Evolutionary conservation across 2,113 vertebrate genomes (phyloP).

Genomic region (Ptychochromis oligacanthus): DNA sequence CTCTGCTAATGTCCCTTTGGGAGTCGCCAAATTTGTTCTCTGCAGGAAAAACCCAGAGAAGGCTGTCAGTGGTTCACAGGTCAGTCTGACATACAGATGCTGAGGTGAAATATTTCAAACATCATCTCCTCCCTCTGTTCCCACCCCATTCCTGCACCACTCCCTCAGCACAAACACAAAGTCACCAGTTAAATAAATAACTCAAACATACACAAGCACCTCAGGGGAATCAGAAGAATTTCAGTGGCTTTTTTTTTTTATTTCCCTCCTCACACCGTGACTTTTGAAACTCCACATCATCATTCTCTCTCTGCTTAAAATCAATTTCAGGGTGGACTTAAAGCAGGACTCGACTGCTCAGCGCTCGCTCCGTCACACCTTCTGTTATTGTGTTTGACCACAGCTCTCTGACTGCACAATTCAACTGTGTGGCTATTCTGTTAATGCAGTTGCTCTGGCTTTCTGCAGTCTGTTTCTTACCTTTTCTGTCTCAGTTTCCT

Average conservation of each 20-base stretch:
- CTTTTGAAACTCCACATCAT: not conserved
- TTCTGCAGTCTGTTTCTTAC: not conserved
- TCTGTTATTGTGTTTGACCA: conserved; percentile 6
- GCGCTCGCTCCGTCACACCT: not conserved
- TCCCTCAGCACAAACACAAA: conserved; percentile 41
- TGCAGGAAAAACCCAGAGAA: not conserved
- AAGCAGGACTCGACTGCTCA: not conserved
- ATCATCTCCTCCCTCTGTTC: not conserved
- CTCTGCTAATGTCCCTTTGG: not conserved
- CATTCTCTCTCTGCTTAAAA: conserved; percentile 22
- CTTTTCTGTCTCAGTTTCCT: not conserved
- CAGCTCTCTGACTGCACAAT: not conserved
- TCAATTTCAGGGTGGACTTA: conserved; percentile 15
- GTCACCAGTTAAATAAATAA: conserved; percentile 31
- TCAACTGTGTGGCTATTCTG: not conserved
- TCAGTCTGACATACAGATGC: conserved; percentile 47
- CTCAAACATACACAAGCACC: not conserved
- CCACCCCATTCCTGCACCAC: not conserved
- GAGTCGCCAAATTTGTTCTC: not conserved
- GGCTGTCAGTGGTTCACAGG: not conserved
- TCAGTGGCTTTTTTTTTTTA: conserved; percentile 6
- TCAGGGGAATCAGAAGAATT: not conserved
- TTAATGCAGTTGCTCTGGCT: too few relatives aligned
- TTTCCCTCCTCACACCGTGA: not conserved
- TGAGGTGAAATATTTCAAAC: conserved; percentile 32